Evolutionary conservation across 2,113 vertebrate genomes (phyloP), one percentile per base, ranked within the genome.

Genomic region (Stigmatopora nigra): DNA sequence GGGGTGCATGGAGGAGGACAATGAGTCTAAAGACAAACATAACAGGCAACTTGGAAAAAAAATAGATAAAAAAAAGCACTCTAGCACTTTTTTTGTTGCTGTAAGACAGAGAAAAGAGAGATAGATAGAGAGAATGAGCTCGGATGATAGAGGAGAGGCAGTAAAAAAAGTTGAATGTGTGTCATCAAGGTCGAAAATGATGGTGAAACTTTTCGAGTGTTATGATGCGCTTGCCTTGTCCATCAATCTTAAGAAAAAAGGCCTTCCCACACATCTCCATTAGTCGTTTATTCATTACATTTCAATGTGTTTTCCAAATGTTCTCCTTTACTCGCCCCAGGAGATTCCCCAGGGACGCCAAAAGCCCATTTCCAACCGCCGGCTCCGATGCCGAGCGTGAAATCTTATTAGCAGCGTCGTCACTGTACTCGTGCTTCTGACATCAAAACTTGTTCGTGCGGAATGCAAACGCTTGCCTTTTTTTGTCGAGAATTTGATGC

Each of bases 21-120:
- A 86, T 87, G 83, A 88, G 87, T 88, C 82, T 15, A 90, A 77
- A 84, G 82, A 83, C 72, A 88, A 88, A 83, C 72, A 84, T 75
- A 85, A 84, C 80, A 58, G 68, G 49, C 67, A 62, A 62, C 2
- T 41, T 60, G 81, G 80, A 85, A 89, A 87, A 31, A 31, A 31
- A 31, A 31, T n/a, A n/a, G n/a, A n/a, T n/a, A 31, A 31, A 31
- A 31, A 88, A 86, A 88, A 86, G 82, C n/a, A n/a, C 66, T 14
- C 80, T 63, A 17, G 0, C 80, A 75, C 82, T 87, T 87, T 89
- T 88, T 88, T 86, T n/a, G n/a, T 83, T 13, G n/a, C 41, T 10
- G n/a, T 16, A 13, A 75, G 78, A 84, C 76, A 79, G 86, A 87
- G 88, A 80, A 80, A 92, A 63, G 71, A 63, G 10, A 17, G 15